Base-by-base conservation (phyloP, 2,888 invertebrate species). In the Notocelia uddmanniana region DNA sequence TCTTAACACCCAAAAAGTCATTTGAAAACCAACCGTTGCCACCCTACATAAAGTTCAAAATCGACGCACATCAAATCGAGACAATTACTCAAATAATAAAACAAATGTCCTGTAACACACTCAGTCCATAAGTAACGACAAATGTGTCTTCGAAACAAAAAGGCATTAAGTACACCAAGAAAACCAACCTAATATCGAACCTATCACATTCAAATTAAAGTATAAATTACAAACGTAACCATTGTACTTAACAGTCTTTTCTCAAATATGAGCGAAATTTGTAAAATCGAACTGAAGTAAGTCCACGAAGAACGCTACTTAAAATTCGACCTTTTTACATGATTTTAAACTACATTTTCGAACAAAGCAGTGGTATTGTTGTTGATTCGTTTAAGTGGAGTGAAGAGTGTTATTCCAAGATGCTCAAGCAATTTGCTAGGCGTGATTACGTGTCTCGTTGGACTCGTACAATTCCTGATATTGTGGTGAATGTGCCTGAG, bases 401-500 rank as follows among this genome's bases (percentile, higher is more conserved):
- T 5, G 23, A 60, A n/a, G 13, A 62, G 48, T 50, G 62, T 48
- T 48, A 48, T 50, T 62, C 62, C 48, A 10, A 26, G 26, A 48
- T 31, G 62, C 26, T 31, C 59, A 8, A 8, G 31, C 62, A 62
- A 62, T 62, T 62, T 62, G 62, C 62, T 48, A 15, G 62, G 18
- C 48, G 62, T 48, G 62, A 62, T 62, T 62, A 62, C 13, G n/a
- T 48, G 62, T 50, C 62, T 62, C 62, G 62, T 48, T 62, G 62
- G 31, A 62, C 6, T 45, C 6, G 45, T 26, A 62, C 26, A 19
- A 26, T 62, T 48, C 48, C 26, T 26, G 48, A 26, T 60, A 48
- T 23, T 60, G 23, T 6, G 48, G 10, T 62, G 62, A n/a, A 15
- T 62, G 48, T 45, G 26, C 48, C 45, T 48, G 60, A 31, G 62